Base-by-base conservation (phyloP, 1,140 invertebrate species). In the Cyclina sinensis region DNA sequence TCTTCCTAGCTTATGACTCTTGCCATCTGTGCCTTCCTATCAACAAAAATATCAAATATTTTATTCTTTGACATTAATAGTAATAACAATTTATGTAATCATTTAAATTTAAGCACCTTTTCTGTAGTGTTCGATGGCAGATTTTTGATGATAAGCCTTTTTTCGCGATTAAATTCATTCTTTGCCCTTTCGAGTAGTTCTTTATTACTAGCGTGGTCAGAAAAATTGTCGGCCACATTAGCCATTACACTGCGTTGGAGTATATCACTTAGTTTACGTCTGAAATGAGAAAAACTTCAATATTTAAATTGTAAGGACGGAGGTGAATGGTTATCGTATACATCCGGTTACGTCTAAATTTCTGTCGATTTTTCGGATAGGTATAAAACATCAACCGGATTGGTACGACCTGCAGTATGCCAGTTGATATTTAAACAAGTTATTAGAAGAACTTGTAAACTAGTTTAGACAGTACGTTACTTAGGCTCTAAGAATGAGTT, bases 121-220 rank as follows among this genome's bases (percentile, higher is more conserved):
- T 88, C 86, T 39, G 70, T 59, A 18, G 79, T 82, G 51, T 54
- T 62, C 14, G 51, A 70, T 11, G 86, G 86, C 39, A 88, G 54
- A 39, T 88, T 88, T 57, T 83, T 82, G 43, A 88, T 88, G n/a
- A 83, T 39, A n/a, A 88, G 27, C 73, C 80, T 70, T 76, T 83
- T 88, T 62, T 88, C 86, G 30, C 80, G 57, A 65, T 88, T 88
- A 35, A 88, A 88, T 73, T 88, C 86, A 74, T 59, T 82, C 43
- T 88, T 88, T 7, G 86, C 78, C 35, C 59, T 74, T 43, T 82
- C 86, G 12, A 88, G 86, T n/a, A 88, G 37, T 57, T 73, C 86
- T 51, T 57, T 83, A 12, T 83, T 88, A 32, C 59, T 74, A 24
- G 48, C 78, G 39, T 46, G 59, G 32, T 82, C 86, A 30, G 79